These are phyloP conservation scores for Piezodorus guildinii DNA, from an alignment of 1,140 invertebrate genomes.

Conservation along the genomic window DNA sequence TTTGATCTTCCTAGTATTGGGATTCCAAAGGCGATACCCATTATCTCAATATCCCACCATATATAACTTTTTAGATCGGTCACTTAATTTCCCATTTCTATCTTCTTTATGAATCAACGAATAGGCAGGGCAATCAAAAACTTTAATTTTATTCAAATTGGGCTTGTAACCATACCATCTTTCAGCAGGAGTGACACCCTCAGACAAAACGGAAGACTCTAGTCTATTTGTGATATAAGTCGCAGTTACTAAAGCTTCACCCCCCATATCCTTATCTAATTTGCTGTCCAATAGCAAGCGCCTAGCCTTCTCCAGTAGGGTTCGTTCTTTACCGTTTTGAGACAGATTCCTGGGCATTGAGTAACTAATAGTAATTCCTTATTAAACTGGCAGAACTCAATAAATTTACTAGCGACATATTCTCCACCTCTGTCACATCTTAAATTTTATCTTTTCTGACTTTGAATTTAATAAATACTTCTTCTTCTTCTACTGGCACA, in stretches of 20 bases:
- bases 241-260: neutral
- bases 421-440: constrained; percentile 13
- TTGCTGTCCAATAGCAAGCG: neutral
- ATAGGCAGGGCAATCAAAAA: constrained; percentile 25
- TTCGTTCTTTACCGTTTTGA: constrained; percentile 13
- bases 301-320: neutral
- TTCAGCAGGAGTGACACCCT: constrained; percentile 18
- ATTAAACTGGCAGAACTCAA: neutral
- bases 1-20: neutral
- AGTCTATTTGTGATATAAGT: neutral
- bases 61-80: neutral
- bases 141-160: constrained; percentile 25
- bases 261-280: neutral
- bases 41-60: neutral
- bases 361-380: constrained; percentile 10
- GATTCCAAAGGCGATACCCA: neutral
- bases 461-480: too few species aligned
- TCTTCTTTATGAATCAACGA: constrained; percentile 11
- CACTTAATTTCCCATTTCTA: neutral
- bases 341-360: constrained; percentile 8
- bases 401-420: constrained; percentile 4
- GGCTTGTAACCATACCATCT: constrained; percentile 25
- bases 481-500: too few species aligned
- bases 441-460: too few species aligned
- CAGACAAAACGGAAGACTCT: neutral